Evolutionary conservation across 2,113 vertebrate species (phyloP), one percentile per base, ranked within the genome.

Genomic region (Antechinus flavipes): DNA sequence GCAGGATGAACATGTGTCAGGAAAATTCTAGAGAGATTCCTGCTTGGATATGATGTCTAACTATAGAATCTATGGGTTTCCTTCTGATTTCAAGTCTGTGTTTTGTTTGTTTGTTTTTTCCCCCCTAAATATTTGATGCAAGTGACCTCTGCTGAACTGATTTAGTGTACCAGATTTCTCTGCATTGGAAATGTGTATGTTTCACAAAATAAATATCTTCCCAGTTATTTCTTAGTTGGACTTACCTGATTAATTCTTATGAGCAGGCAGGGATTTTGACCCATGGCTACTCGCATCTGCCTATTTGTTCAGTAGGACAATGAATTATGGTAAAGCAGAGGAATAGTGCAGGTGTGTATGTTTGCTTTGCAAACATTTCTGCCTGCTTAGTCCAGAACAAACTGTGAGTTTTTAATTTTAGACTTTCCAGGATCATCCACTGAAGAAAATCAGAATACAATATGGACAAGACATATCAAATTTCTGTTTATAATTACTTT

Each of bases 401-500:
- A 56, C 52, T 2, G 3, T 26, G 54, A 76, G 47, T 55, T 90
- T 92, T 93, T 84, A 91, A 54, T 93, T 96, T 93, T 68, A 92
- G 42, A 23, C 92, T 90, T 91, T 95, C 55, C 8, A 93, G 52
- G 30, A 16, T 76, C 93, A 89, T 0, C 23, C 19, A 0, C 58
- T 54, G 56, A 61, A 90, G 46, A 90, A 90, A 93, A 95, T 9
- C 84, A 91, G 89, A 84, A 7, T 25, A 54, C 2, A 35, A 42
- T 92, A 0, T 25, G 25, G 19, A 84, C n/a, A 26, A 84, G 16
- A 7, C 19, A 23, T 42, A n/a, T 84, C 68, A 84, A 23, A 42
- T 84, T 22, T 42, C 68, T 84, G 68, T n/a, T 94, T 54, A 0
- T 58, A 58, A 84, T 95, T 97, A 68, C 84, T 56, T 98, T 98